phyloP scores from a whole-genome alignment of 2,888 invertebrate species.

The Caenorhabditis japonica region DNA sequence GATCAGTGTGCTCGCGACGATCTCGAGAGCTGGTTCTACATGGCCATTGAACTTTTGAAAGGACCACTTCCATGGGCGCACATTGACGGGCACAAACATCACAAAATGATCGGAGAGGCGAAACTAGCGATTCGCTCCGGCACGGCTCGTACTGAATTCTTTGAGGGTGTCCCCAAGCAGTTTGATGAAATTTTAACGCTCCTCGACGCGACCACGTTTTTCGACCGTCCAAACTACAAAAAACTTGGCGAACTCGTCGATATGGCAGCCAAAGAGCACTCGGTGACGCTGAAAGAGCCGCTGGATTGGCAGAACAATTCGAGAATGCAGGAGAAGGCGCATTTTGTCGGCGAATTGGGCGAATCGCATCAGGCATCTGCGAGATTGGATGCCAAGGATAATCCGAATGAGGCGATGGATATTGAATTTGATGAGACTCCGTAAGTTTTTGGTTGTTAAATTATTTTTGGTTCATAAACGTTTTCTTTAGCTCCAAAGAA shows the following conservation, averaged over 20 bases:
- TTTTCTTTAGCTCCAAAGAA: slow-evolving; percentile 1
- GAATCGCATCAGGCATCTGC: slow-evolving; percentile 65
- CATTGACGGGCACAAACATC: slow-evolving; percentile 62
- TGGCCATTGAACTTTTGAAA: slow-evolving; percentile 67
- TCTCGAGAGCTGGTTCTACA: slow-evolving; percentile 73
- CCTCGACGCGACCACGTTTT: slow-evolving; percentile 62
- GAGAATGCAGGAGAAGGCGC: slow-evolving; percentile 57
- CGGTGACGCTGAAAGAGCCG: slow-evolving; percentile 60
- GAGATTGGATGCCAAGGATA: slow-evolving; percentile 37
- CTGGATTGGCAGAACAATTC: slow-evolving; percentile 67
- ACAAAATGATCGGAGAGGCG: slow-evolving; percentile 57
- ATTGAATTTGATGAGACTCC: slow-evolving; percentile 46
- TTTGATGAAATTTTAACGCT: slow-evolving; percentile 62
- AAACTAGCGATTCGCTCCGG: slow-evolving; percentile 47
- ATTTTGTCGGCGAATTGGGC: slow-evolving; percentile 66
- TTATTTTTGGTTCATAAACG: no score
- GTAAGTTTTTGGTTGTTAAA: slow-evolving; percentile 11
- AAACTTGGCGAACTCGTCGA: slow-evolving; percentile 50
- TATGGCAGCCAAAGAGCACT: slow-evolving; percentile 53
- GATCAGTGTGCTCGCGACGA: slow-evolving; percentile 72
- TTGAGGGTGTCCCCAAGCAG: slow-evolving; percentile 63
- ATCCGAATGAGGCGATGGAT: slow-evolving; percentile 45
- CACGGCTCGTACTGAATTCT: slow-evolving; percentile 52
- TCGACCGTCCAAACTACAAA: slow-evolving; percentile 65
- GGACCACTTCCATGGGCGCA: slow-evolving; percentile 68